Base-by-base conservation (phyloP, 2,797 vertebrate species). In the Lateolabrax maculatus region DNA sequence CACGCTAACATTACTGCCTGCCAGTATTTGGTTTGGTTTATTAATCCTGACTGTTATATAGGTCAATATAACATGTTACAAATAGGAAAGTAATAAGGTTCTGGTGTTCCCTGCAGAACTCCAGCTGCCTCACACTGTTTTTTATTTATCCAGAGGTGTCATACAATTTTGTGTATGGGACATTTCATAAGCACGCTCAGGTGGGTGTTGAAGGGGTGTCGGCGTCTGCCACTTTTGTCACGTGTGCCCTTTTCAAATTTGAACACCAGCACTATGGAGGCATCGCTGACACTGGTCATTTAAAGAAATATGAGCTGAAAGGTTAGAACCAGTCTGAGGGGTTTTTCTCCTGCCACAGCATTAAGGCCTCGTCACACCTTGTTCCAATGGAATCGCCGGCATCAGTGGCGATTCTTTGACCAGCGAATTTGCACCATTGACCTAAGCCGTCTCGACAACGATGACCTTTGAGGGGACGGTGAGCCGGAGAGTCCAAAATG, bases 11-110 rank as follows among this genome's bases (percentile, higher is more conserved):
- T 81, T 78, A 58, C 81, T 72, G 73, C 81, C 88, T 79, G 84
- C 80, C 80, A 86, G 70, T 88, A 48, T 89, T 87, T 87, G 85
- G 79, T 69, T 83, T 89, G 83, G 80, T 89, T 90, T 88, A 90
- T 92, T 89, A 91, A 90, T 89, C 85, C 77, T 66, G 71, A 78
- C 79, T 84, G 53, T 80, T 80, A 87, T 84, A 79, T 89, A 80
- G 89, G 86, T 87, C 87, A 88, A 86, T 89, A 80, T 83, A 87
- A 85, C 70, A 80, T 71, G 71, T 77, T 74, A 83, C 66, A 81
- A 89, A 87, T 84, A 71, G 66, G 53, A 77, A 73, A 86, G 82
- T 88, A 92, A 89, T 86, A 84, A 76, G 77, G 67, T 52, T 65
- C 71, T 1, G 52, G 43, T 62, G 70, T 84, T 83, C 51, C 55